These are phyloP conservation scores for Ditylenchus dipsaci DNA, from an alignment of 1,140 invertebrate species.

Conservation along the genomic window DNA sequence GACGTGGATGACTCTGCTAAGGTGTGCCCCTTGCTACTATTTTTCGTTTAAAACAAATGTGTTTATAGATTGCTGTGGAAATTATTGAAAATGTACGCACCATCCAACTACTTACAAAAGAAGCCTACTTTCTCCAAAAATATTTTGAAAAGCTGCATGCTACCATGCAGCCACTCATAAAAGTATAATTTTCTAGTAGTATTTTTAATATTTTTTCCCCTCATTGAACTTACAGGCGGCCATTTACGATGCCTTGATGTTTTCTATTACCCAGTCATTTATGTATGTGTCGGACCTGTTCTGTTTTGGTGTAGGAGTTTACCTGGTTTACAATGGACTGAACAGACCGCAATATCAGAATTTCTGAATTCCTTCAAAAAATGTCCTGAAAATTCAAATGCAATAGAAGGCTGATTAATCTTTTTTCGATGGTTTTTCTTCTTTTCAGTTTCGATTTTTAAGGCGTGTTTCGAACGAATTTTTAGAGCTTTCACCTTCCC, in stretches of 20 bases:
- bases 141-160: conserved; percentile 1
- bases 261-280: neutral
- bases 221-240: neutral
- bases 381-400: neutral
- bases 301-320: conserved; percentile 4
- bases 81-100: conserved; percentile 32
- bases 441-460: no score
- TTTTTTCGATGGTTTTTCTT: no score
- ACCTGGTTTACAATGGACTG: conserved; percentile 7
- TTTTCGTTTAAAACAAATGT: neutral
- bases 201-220: no score
- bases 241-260: neutral
- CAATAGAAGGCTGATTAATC: no score
- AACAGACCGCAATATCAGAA: neutral
- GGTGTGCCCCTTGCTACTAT: neutral
- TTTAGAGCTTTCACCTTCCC: no score
- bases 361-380: no score
- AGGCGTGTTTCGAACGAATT: no score
- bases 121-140: conserved; percentile 15
- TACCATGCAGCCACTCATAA: no score
- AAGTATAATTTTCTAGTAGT: no score
- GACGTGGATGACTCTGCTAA: conserved; percentile 19
- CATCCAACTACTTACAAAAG: conserved; percentile 21
- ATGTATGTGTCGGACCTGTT: conserved; percentile 1
- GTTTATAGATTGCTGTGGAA: conserved; percentile 16